A percentile compares a stretch with the other conserved stretches of the same genome.
These are phyloP conservation scores for Heteractis magnifica DNA, from an alignment of 92 coral and sea anemone species.

Conservation along the genomic window DNA sequence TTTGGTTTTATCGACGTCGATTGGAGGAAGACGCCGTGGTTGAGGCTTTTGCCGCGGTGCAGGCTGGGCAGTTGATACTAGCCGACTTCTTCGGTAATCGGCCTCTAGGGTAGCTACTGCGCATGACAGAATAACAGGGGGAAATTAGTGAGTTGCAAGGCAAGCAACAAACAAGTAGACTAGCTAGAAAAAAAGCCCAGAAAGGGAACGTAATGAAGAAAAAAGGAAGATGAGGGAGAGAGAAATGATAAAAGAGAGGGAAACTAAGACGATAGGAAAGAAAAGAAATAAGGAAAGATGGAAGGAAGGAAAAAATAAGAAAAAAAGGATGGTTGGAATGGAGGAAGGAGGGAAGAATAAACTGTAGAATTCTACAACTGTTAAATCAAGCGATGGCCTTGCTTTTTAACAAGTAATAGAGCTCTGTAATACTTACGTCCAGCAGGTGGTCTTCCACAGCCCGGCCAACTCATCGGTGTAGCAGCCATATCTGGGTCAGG, in stretches of 20 bases:
- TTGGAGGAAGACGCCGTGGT: constrained; percentile 49
- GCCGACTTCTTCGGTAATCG: constrained; percentile 28
- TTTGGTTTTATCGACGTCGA: constrained; percentile 37
- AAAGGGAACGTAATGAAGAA: neutral
- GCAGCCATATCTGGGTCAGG: constrained; percentile 22
- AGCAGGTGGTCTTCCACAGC: constrained; percentile 60
- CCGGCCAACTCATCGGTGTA: constrained; percentile 80
- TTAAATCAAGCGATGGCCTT: neutral
- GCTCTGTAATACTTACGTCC: constrained; percentile 60
- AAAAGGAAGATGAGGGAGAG: neutral
- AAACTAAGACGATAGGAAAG: neutral
- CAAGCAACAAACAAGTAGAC: too few relatives aligned
- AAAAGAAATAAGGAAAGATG: neutral
- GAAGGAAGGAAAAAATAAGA: neutral
- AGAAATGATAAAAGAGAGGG: neutral
- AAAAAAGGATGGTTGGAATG: neutral
- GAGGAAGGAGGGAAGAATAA: neutral
- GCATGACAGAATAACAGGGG: neutral
- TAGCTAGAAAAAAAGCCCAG: neutral
- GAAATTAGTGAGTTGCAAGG: neutral
- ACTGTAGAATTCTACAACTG: neutral
- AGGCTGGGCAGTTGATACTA: constrained; percentile 34
- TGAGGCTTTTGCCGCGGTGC: constrained; percentile 6
- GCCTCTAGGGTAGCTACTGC: constrained; percentile 62
- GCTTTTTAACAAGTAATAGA: neutral